Evolutionary conservation across 2,797 vertebrate genomes (phyloP).

Genomic region (Poliocrania exsul): DNA sequence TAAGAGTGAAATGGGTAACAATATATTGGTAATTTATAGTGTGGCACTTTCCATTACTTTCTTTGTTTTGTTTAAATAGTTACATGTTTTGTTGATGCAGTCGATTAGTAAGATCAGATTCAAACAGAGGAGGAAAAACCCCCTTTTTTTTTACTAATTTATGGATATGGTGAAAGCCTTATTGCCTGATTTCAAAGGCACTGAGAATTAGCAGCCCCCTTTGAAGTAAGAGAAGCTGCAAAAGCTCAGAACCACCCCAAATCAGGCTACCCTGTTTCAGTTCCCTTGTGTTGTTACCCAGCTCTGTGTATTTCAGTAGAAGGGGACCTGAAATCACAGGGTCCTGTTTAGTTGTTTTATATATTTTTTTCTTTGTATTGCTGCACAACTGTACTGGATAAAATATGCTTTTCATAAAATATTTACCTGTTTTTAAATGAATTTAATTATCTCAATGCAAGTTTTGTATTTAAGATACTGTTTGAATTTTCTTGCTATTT

Average conservation of each 20-base stretch:
- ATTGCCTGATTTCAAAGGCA: slow-evolving; percentile 6
- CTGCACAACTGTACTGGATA: slow-evolving; percentile 73
- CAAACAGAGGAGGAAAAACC: slow-evolving; percentile 65
- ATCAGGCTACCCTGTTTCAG: neutral
- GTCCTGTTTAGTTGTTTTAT: slow-evolving; percentile 44
- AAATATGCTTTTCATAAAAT: slow-evolving; percentile 73
- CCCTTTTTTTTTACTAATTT: slow-evolving; percentile 43
- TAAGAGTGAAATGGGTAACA: slow-evolving; percentile 74
- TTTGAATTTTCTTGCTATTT: slow-evolving; percentile 79
- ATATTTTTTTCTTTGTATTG: slow-evolving; percentile 67
- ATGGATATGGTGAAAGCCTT: slow-evolving; percentile 63
- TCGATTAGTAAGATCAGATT: slow-evolving; percentile 66
- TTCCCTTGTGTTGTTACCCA: slow-evolving; percentile 29
- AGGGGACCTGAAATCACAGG: slow-evolving; percentile 33
- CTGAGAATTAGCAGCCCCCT: slow-evolving; percentile 1
- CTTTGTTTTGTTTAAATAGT: slow-evolving; percentile 56
- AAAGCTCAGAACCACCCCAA: neutral
- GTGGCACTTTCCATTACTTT: slow-evolving; percentile 79
- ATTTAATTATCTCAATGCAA: slow-evolving; percentile 80
- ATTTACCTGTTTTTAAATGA: slow-evolving; percentile 79
- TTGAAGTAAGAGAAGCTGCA: neutral
- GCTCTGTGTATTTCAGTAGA: slow-evolving; percentile 51
- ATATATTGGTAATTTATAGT: slow-evolving; percentile 73
- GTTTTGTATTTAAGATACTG: slow-evolving; percentile 79
- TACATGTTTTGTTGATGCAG: slow-evolving; percentile 61